Evolutionary conservation across 1,140 invertebrate species (phyloP).

Genomic region (Thereuonema tuberculata): DNA sequence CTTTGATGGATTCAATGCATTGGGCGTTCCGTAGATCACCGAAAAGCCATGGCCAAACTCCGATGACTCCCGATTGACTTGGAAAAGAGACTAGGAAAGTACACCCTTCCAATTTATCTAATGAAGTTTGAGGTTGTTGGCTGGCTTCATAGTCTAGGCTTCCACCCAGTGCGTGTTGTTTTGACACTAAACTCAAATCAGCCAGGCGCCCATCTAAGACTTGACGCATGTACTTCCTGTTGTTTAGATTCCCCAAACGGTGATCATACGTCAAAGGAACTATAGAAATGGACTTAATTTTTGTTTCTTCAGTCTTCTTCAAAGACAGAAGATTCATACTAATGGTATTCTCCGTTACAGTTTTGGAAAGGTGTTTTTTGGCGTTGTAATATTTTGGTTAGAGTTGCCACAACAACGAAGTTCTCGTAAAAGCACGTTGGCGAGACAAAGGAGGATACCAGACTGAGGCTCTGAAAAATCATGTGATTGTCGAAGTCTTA

Average conservation of each 20-base stretch:
- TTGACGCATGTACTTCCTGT: neutral
- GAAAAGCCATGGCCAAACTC: neutral
- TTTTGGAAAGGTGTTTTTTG: too few relatives aligned
- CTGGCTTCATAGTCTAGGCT: too few relatives aligned
- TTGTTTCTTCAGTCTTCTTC: neutral
- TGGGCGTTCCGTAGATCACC: neutral
- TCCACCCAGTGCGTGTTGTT: neutral
- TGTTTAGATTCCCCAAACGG: neutral
- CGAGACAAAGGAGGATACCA: too few relatives aligned
- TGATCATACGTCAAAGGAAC: neutral
- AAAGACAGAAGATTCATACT: neutral
- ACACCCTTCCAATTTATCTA: neutral
- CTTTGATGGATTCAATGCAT: neutral
- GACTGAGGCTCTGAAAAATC: too few relatives aligned
- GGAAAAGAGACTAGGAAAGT: neutral
- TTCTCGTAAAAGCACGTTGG: too few relatives aligned
- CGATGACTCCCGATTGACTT: neutral
- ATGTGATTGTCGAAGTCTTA: too few relatives aligned
- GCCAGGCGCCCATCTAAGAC: neutral
- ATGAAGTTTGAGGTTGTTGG: neutral
- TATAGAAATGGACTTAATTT: neutral
- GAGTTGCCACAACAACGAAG: too few relatives aligned
- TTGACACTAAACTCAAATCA: neutral
- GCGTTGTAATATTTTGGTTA: too few relatives aligned
- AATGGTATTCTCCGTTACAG: too few relatives aligned